A percentile compares a stretch with the other conserved stretches of the same genome.
Evolutionary conservation across 2,113 vertebrate species (phyloP).

Genomic region (Promerops cafer): DNA sequence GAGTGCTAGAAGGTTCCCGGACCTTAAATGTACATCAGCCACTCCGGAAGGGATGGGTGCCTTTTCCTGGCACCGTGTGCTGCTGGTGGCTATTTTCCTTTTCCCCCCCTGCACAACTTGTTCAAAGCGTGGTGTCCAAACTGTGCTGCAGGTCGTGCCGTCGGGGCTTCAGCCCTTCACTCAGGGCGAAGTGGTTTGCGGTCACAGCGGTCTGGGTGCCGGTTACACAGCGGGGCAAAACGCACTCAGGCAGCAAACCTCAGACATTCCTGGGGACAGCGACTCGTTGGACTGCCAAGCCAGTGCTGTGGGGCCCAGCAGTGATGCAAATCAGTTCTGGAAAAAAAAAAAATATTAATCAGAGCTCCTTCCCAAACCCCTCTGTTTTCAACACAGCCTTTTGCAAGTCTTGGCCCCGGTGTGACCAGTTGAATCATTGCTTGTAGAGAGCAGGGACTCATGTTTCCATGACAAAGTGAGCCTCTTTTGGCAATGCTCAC

Average conservation of each 20-base stretch:
- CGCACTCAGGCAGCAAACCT: rapidly evolving
- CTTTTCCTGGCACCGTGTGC: not conserved
- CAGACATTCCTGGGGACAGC: not conserved
- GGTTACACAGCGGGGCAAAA: not conserved
- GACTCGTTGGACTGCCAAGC: not conserved
- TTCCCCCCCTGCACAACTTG: not conserved
- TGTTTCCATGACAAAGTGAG: not conserved
- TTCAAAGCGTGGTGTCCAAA: not conserved
- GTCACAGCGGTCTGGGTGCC: not conserved
- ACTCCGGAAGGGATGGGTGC: not conserved
- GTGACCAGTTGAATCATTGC: not conserved
- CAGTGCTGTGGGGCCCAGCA: not conserved
- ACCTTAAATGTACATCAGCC: not conserved
- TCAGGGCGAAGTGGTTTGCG: not conserved
- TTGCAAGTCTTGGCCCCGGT: not conserved
- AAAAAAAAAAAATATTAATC: not conserved
- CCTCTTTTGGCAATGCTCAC: not conserved
- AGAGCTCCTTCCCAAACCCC: not conserved
- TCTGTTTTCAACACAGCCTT: not conserved
- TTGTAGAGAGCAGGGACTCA: not conserved
- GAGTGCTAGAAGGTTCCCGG: not conserved
- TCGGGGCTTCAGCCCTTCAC: not conserved
- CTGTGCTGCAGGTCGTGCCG: not conserved
- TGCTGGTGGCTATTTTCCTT: not conserved
- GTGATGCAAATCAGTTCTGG: not conserved